Conservation (phyloP, 2,888 invertebrate species). For the Lycophotia porphyrea region DNA sequence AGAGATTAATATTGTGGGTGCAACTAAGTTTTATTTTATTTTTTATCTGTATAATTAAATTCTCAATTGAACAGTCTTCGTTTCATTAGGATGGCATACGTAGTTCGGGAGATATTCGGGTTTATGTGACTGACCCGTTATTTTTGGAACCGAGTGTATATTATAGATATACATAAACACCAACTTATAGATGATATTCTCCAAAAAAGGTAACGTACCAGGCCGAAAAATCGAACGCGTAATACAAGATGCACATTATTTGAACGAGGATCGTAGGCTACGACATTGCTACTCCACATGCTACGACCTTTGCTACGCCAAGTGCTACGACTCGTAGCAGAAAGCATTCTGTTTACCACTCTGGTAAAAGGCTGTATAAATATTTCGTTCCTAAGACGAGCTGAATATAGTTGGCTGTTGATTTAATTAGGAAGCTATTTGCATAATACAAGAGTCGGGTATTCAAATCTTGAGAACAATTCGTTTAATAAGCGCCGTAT, state of each 20-base stretch:
- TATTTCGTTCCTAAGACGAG: constrained; percentile 6
- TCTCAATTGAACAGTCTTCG: no score
- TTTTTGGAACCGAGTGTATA: no score
- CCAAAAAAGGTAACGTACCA: not conserved
- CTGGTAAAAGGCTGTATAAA: not conserved
- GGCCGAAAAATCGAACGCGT: not conserved
- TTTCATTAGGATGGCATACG: no score
- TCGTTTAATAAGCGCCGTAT: constrained; percentile 21
- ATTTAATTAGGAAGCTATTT: constrained; percentile 32
- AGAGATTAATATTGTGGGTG: no score
- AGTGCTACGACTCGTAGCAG: constrained; percentile 13
- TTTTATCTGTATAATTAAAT: no score
- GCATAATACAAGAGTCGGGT: constrained; percentile 10
- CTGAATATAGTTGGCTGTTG: not conserved
- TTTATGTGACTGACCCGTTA: no score
- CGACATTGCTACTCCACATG: not conserved
- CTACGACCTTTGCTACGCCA: not conserved
- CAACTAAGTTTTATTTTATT: no score
- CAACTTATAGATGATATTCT: not conserved
- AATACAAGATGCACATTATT: constrained; percentile 1
- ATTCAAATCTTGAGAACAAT: constrained; percentile 27
- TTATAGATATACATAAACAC: no score
- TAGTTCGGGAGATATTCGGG: no score
- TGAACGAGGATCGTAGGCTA: not conserved
- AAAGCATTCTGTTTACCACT: not conserved